A percentile compares a stretch with the other conserved stretches of the same genome.
Evolutionary conservation across 2,797 vertebrate species (phyloP).

Genomic region (Loris lydekkerianus): DNA sequence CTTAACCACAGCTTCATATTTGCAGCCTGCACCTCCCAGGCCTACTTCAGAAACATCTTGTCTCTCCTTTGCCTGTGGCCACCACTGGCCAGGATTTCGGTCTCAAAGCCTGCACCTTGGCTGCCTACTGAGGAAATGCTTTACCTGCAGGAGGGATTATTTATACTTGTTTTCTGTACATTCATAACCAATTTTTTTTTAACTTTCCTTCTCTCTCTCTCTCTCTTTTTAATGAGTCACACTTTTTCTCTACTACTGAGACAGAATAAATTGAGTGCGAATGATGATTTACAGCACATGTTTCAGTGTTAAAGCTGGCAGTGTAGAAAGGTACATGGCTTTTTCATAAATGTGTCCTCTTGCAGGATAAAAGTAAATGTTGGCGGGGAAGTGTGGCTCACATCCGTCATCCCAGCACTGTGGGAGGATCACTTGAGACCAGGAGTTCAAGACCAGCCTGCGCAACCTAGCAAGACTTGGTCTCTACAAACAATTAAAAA

Average conservation of each 20-base stretch:
- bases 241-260: background rate
- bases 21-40: background rate
- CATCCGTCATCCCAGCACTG: background rate
- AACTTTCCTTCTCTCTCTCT: background rate
- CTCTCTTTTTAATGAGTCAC: background rate
- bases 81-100: background rate
- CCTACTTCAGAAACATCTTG: background rate
- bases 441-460: background rate
- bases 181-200: background rate
- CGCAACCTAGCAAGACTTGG: background rate
- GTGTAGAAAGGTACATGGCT: background rate
- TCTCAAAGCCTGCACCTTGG: background rate
- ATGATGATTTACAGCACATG: background rate
- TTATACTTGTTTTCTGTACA: background rate
- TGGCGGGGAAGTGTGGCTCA: background rate
- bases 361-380: background rate
- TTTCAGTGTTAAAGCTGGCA: background rate
- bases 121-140: background rate
- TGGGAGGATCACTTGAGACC: background rate
- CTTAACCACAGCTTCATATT: background rate
- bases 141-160: background rate
- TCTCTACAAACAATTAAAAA: background rate
- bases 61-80: background rate
- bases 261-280: constrained; percentile 23
- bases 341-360: background rate